Percentiles rank a stretch among this genome's conserved stretches.
phyloP scores from a whole-genome alignment of 2,888 invertebrate genomes.

The Tipula unca region DNA sequence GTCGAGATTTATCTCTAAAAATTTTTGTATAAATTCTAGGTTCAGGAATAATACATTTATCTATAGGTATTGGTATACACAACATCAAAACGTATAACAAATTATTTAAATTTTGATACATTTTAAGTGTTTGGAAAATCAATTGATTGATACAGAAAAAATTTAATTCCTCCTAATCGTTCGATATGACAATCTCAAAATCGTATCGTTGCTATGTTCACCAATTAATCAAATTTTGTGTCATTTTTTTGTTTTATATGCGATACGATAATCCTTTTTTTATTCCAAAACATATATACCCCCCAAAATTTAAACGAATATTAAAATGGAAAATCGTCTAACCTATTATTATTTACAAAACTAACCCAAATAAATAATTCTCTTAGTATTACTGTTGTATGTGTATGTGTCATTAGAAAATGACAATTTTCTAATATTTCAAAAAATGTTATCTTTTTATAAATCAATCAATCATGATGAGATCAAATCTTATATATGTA shows the following conservation, averaged over 20 bases:
- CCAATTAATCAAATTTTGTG: not conserved
- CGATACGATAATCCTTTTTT: not conserved
- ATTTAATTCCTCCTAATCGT: not conserved
- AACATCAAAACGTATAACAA: not conserved
- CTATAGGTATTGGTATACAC: not conserved
- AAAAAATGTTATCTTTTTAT: not conserved
- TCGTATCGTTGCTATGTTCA: not conserved
- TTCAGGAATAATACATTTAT: not conserved
- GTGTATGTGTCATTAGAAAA: not conserved
- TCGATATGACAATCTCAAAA: not conserved
- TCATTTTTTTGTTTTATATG: not conserved
- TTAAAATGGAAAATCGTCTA: not conserved
- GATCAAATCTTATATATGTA: not conserved
- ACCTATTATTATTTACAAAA: not conserved
- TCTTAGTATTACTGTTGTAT: not conserved
- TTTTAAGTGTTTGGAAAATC: not conserved
- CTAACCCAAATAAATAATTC: not conserved
- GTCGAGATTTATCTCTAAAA: not conserved
- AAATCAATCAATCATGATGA: not conserved
- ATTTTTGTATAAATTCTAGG: not conserved
- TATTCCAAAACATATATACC: too few relatives aligned
- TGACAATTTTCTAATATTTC: not conserved
- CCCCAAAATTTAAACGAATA: too few relatives aligned
- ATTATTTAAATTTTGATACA: not conserved
- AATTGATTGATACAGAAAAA: too few relatives aligned